Evolutionary conservation across 2,113 vertebrate genomes (phyloP).

Genomic region (Neoarius graeffei): DNA sequence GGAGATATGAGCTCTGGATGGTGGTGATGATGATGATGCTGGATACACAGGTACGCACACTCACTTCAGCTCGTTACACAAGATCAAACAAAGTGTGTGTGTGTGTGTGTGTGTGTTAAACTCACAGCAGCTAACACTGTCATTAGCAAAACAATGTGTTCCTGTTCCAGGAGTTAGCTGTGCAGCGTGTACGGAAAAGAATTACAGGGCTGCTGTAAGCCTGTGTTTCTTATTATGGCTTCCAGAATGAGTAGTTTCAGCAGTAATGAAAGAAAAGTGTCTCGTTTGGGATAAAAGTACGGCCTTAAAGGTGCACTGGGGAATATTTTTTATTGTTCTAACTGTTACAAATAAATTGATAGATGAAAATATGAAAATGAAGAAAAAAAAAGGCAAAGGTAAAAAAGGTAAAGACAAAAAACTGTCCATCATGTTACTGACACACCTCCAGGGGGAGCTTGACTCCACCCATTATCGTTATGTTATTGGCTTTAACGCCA

Average conservation of each 20-base stretch:
- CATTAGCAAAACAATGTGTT: conserved; percentile 46
- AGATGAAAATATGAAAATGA: not conserved
- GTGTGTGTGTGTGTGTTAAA: not conserved
- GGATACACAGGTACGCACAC: conserved; percentile 59
- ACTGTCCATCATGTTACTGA: not conserved
- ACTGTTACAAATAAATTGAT: not conserved
- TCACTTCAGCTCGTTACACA: not conserved
- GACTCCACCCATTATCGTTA: not conserved
- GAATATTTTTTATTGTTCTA: not conserved
- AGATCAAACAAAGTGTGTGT: not conserved
- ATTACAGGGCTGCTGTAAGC: not conserved
- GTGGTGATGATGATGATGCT: conserved; percentile 63
- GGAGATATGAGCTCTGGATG: conserved; percentile 58
- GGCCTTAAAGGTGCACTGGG: not conserved
- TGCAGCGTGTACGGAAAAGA: not conserved
- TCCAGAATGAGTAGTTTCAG: not conserved
- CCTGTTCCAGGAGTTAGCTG: conserved; percentile 25
- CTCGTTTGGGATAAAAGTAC: not conserved
- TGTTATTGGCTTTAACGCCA: no score
- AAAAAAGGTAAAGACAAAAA: not conserved
- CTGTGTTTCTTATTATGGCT: not conserved
- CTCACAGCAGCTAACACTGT: not conserved
- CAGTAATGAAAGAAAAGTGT: not conserved
- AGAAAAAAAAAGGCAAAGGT: not conserved
- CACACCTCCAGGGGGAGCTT: not conserved